Base-by-base conservation (phyloP, 2,113 vertebrate species). In the Barnardius zonarius region DNA sequence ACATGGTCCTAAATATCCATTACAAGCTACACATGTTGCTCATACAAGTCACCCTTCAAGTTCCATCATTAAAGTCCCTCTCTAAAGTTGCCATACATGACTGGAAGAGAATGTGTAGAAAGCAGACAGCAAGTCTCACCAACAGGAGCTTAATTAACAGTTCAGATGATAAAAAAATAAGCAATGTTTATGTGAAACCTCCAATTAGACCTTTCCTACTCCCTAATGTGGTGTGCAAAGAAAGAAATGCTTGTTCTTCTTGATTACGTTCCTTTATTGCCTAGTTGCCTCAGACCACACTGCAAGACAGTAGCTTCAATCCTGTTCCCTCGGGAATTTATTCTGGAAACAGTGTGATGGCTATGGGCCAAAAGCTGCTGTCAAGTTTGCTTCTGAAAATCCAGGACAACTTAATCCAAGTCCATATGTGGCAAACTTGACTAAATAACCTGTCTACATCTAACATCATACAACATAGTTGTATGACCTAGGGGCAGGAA, bases 341-440 rank as follows among this genome's bases (percentile, higher is more conserved):
- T 63, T 77, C 49, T 41, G 44, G 67, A 94, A 94, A 63, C 4
- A 15, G 14, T 22, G 28, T 39, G 28, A 81, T 30, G 11, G 19
- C 48, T 67, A 46, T 19, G 11, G 19, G 33, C 16, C 85, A 95
- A 85, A 85, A 66, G 10, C 24, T 76, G 48, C 51, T 57, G 14
- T 68, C 35, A 61, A 41, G 22, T 72, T 68, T 63, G 44, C 19
- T 89, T 88, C 13, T 35, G 59, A 83, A 91, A 91, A 78, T 67
- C 14, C 39, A 62, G 22, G 31, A 75, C 22, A 77, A 57, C 8
- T 52, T 86, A 83, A 85, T 55, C 23, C 18, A 91, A 69, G n/a
- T 27, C 23, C 8, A 1, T 18, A 57, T 1, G 3, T 27, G 31
- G 24, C 5, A 74, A 5, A 19, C 22, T 44, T 1, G 3, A 54